Conservation (phyloP, 2,888 invertebrate species). For the Chouioia cunea region DNA sequence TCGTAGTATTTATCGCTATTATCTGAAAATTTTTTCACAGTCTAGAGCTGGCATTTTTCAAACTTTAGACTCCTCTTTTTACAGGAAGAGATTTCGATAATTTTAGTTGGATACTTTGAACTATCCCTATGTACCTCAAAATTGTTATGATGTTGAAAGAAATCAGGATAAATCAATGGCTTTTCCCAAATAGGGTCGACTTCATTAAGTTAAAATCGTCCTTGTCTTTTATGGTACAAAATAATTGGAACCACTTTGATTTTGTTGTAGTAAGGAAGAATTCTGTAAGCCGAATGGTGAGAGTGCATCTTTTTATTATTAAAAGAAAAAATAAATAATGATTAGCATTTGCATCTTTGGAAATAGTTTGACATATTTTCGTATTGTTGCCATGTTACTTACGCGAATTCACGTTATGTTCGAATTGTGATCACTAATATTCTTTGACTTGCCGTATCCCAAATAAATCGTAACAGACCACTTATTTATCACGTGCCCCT, state of each 20-base stretch:
- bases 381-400: no score
- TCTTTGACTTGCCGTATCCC: no score
- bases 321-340: no score
- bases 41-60: conserved; percentile 53
- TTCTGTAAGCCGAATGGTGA: background rate
- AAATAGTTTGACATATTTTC: no score
- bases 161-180: conserved; percentile 78
- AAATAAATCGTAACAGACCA: no score
- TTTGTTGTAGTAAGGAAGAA: conserved; percentile 7
- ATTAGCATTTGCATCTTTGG: no score
- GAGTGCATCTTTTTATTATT: background rate
- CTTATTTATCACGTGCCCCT: no score
- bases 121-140: conserved; percentile 72
- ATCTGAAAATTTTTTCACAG: background rate
- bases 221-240: conserved; percentile 16
- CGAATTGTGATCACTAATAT: no score
- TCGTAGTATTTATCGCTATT: background rate
- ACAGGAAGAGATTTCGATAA: conserved; percentile 72
- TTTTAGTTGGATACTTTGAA: conserved; percentile 71
- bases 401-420: no score
- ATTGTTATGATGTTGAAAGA: conserved; percentile 75
- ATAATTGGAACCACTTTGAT: background rate
- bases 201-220: conserved; percentile 16
- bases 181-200: conserved; percentile 15
- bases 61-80: conserved; percentile 71